These are phyloP conservation scores for Scolopax bukidnonensis DNA, from an alignment of 2,797 vertebrate species.

Conservation along the genomic window DNA sequence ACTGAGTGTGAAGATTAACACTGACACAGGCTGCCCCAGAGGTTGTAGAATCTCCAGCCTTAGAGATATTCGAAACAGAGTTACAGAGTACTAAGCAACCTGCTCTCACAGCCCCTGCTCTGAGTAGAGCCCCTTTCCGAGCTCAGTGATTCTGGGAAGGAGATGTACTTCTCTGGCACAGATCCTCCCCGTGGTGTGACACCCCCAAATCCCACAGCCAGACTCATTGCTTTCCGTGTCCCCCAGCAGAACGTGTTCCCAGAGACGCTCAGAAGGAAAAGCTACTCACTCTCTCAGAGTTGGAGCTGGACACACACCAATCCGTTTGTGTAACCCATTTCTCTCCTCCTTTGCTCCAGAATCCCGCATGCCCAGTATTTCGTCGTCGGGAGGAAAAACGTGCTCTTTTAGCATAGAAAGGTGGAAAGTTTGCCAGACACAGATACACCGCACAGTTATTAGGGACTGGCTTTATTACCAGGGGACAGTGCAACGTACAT, in stretches of 20 bases:
- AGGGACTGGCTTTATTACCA: neutral
- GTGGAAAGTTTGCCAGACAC: neutral
- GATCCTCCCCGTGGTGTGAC: neutral
- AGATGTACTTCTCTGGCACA: neutral
- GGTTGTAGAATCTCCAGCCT: neutral
- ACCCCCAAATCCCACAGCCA: neutral
- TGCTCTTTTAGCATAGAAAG: neutral
- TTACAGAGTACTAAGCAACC: neutral
- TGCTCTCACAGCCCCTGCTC: neutral
- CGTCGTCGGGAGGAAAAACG: neutral
- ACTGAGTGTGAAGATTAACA: neutral
- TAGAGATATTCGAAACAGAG: neutral
- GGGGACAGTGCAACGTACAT: neutral
- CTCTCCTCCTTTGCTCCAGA: neutral
- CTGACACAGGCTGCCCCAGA: neutral
- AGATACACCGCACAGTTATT: neutral
- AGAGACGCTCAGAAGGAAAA: neutral
- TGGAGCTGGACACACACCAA: neutral
- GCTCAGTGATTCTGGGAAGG: neutral
- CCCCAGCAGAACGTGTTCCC: neutral
- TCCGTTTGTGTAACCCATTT: neutral
- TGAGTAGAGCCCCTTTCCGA: neutral
- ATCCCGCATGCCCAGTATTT: neutral
- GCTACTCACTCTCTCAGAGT: neutral
- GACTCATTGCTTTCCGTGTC: neutral